Percentiles rank a stretch among this genome's conserved stretches.
phyloP scores from a whole-genome alignment of 2,888 invertebrate genomes.

The Pherbina coryleti region DNA sequence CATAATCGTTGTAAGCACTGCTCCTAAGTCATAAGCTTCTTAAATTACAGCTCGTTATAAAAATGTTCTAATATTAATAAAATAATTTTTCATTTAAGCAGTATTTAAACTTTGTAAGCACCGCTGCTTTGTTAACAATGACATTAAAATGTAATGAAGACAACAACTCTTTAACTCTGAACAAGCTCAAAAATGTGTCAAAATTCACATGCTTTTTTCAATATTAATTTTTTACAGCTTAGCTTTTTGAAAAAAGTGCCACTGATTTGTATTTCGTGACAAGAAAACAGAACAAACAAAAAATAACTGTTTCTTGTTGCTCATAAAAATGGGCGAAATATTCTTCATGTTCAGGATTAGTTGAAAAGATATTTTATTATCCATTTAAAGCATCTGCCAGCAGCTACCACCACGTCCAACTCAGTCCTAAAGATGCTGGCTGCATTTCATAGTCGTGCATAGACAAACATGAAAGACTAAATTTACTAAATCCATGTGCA shows the following conservation, averaged over 20 bases:
- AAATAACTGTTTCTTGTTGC: background rate
- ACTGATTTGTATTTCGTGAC: background rate
- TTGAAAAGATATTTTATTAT: conserved; percentile 22
- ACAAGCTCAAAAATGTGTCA: no score
- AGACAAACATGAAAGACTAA: background rate
- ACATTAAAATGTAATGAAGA: no score
- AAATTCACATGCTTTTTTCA: background rate
- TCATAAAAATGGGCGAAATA: conserved; percentile 24
- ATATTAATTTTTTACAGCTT: background rate
- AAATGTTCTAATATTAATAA: no score
- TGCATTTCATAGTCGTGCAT: conserved; percentile 26
- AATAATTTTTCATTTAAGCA: no score
- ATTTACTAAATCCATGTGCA: background rate
- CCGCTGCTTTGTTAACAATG: no score
- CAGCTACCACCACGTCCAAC: background rate
- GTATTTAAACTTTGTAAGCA: no score
- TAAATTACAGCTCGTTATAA: no score
- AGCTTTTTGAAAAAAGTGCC: background rate
- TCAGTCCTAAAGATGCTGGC: background rate
- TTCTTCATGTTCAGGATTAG: conserved; percentile 23
- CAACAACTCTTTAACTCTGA: no score
- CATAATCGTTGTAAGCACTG: no score
- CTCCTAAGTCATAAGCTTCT: no score
- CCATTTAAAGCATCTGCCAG: background rate
- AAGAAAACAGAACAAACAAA: background rate